These are phyloP conservation scores for Proteles cristata DNA, from an alignment of 2,113 vertebrate genomes.

Conservation along the genomic window DNA sequence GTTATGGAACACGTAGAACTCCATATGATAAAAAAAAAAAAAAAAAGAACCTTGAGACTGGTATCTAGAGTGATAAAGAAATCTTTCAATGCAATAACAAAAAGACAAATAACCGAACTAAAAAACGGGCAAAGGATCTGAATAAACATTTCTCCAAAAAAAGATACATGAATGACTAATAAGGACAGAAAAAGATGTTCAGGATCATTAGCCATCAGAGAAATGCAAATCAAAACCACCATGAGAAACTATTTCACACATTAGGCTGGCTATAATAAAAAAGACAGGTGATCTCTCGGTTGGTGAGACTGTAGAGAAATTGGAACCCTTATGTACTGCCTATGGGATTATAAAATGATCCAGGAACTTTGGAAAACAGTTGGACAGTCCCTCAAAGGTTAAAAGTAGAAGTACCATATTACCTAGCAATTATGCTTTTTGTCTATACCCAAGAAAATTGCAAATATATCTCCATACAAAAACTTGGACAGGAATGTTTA, in stretches of 20 bases:
- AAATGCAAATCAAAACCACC: not conserved
- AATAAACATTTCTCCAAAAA: not conserved
- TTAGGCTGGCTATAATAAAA: not conserved
- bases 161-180: not conserved
- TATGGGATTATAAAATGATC: not conserved
- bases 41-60: not conserved
- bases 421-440: not conserved
- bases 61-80: not conserved
- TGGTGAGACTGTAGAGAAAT: not conserved
- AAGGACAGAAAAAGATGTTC: not conserved
- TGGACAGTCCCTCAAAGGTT: not conserved
- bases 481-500: not conserved
- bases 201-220: not conserved
- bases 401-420: not conserved
- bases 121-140: not conserved
- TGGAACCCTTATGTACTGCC: not conserved
- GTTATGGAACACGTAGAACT: not conserved
- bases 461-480: not conserved
- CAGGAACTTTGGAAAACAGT: not conserved
- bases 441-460: not conserved
- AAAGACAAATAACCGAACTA: not conserved
- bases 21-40: not conserved
- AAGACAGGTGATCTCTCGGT: not conserved
- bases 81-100: not conserved
- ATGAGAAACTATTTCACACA: not conserved